Base-by-base conservation (phyloP, 2,888 invertebrate species). In the Drosophila ezoana region DNA sequence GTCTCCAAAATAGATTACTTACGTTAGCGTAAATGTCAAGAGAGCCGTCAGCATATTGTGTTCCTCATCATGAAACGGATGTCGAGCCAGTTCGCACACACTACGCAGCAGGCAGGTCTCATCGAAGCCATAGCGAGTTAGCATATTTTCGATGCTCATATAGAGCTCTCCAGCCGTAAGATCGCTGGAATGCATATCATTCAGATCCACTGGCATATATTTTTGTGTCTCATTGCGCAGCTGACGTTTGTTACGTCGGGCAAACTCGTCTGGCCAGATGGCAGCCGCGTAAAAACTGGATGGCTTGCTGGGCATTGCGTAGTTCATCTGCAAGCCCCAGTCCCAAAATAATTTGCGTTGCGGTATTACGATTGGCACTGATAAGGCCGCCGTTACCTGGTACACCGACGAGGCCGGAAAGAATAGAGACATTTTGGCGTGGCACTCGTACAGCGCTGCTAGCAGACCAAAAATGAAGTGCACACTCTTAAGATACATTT, bases 1-100 rank as follows among this genome's bases (percentile, higher is more conserved):
- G 11, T 14, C 8, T 5, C 9, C 1, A 2, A 32, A 9, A 40
- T 11, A 6, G 13, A 6, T 18, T 47, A 84, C 95, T 94, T 92
- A 96, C 96, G 95, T 95, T 48, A 96, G 93, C 23, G 95, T 91
- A 79, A 95, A 94, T 67, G 94, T 94, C 40, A 95, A 92, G 41
- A 96, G 91, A 90, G 96, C 96, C 63, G 95, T 95, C 0, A 96
- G 90, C 8, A 96, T 91, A 80, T 94, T 94, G 54, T 93, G 93
- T 13, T 90, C 81, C 0, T 72, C 92, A 8, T 83, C 84, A 58
- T 94, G 93, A 37, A 96, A 91, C 0, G 95, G 95, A 72, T 94
- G 93, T 51, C 93, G 93, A 3, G 95, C 94, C 16, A 95, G 91
- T 81, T 95, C 95, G 78, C 96, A 96, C 41, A 96, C 93, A 47